phyloP scores from a whole-genome alignment of 2,113 vertebrate genomes.

The Connochaetes taurinus region DNA sequence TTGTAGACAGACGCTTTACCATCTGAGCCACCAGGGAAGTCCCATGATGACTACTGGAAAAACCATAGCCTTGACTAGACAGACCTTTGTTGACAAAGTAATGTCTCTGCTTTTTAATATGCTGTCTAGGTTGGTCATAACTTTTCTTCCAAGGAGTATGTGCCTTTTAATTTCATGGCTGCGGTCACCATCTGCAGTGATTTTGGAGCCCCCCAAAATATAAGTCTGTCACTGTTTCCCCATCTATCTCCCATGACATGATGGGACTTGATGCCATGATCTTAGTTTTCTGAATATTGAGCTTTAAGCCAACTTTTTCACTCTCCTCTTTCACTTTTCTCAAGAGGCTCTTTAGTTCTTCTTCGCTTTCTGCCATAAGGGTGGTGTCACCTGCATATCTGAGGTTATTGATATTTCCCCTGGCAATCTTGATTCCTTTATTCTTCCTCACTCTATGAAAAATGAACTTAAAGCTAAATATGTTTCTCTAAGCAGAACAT shows the following conservation, averaged over 20 bases:
- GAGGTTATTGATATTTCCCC: background rate
- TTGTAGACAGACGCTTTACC: too few relatives aligned
- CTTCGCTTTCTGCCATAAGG: accelerated
- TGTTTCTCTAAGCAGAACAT: background rate
- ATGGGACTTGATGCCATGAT: background rate
- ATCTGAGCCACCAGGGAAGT: too few relatives aligned
- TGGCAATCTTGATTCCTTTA: background rate
- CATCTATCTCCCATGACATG: background rate
- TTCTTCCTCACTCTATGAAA: background rate
- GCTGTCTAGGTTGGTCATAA: background rate
- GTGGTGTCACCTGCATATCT: background rate
- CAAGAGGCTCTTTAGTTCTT: background rate
- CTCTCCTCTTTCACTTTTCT: background rate
- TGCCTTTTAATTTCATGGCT: background rate
- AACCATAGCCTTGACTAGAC: background rate
- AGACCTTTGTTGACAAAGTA: background rate
- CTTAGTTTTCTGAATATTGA: background rate
- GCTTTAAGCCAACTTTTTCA: background rate
- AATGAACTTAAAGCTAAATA: background rate
- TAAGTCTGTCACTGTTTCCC: background rate
- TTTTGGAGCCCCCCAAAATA: background rate
- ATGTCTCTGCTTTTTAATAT: background rate
- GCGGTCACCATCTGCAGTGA: background rate
- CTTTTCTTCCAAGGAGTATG: background rate
- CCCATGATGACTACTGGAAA: background rate